Evolutionary conservation across 2,888 invertebrate genomes (phyloP).

Genomic region (Drosophila robusta): DNA sequence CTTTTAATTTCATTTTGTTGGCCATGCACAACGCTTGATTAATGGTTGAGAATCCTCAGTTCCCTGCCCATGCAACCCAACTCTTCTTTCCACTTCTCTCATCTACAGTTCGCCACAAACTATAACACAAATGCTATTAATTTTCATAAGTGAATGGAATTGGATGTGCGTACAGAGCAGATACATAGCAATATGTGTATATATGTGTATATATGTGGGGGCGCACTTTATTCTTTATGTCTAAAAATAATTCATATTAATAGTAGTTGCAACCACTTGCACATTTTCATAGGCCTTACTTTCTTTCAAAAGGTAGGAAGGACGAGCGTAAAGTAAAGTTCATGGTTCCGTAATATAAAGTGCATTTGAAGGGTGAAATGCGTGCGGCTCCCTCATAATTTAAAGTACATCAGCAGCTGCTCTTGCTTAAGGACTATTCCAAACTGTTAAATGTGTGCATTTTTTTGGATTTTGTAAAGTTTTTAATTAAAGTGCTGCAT

Average conservation of each 20-base stretch:
- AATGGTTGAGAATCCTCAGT: constrained; percentile 27
- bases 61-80: background rate
- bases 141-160: constrained; percentile 60
- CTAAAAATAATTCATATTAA: constrained; percentile 12
- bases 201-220: background rate
- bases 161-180: constrained; percentile 36
- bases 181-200: background rate
- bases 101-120: constrained; percentile 2
- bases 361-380: constrained; percentile 2
- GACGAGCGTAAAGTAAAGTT: background rate
- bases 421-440: constrained; percentile 15
- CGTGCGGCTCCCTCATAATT: background rate
- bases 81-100: constrained; percentile 2
- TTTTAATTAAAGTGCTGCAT: constrained; percentile 24
- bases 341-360: background rate
- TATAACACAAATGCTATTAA: constrained; percentile 56
- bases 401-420: constrained; percentile 2
- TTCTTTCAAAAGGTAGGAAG: background rate
- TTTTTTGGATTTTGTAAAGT: background rate
- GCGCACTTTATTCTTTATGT: background rate
- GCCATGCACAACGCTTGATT: constrained; percentile 43
- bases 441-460: constrained; percentile 13
- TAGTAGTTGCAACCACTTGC: background rate
- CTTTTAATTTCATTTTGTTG: constrained; percentile 44
- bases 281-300: background rate